Evolutionary conservation across 1,140 invertebrate genomes (phyloP), one percentile per base, ranked within the genome.

Genomic region (Heliothis virescens): DNA sequence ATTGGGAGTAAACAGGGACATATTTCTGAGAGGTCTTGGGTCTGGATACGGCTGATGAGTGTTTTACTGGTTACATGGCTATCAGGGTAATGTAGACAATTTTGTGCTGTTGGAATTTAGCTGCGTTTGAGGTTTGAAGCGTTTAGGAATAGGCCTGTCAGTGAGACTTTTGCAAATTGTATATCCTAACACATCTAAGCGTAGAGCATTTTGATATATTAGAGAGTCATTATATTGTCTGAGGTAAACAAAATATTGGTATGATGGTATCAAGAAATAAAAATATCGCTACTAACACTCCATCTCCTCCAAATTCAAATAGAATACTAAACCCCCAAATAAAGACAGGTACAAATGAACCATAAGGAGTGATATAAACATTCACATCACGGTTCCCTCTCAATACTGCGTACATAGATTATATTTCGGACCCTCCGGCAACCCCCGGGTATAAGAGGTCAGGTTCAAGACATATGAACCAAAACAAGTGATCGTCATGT

Each of bases 391-490:
- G 67, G 52, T 71, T 29, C 67, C 67, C 67, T 71, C 67, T 71
- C n/a, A 26, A 50, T 71, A 67, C 63, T 18, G n/a, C 16, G n/a
- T 26, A 5, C 13, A 60, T 29, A 69, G 47, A 69, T 29, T 69
- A 69, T 26, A n/a, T 69, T 34, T 69, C 48, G 15, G 57, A 76
- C 60, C 60, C 74, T 80, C 79, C 69, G 55, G 63, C 81, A 80
- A 78, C 79, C 82, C 60, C 13, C 82, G 55, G 63, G 73, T 67
- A 73, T 74, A 79, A 75, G 79, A 73, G 86, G 84, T 85, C 84
- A 84, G 84, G 84, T 86, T 86, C 83, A 85, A 84, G 81, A 84
- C 69, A 73, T 79, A 76, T 48, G 41, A 75, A 60, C 57, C 63
- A 11, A 50, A n/a, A 67, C 63, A 67, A 41, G 63, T 67, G 63